Evolutionary conservation across 2,888 invertebrate genomes (phyloP).

Genomic region (Drosophila mayaguana): DNA sequence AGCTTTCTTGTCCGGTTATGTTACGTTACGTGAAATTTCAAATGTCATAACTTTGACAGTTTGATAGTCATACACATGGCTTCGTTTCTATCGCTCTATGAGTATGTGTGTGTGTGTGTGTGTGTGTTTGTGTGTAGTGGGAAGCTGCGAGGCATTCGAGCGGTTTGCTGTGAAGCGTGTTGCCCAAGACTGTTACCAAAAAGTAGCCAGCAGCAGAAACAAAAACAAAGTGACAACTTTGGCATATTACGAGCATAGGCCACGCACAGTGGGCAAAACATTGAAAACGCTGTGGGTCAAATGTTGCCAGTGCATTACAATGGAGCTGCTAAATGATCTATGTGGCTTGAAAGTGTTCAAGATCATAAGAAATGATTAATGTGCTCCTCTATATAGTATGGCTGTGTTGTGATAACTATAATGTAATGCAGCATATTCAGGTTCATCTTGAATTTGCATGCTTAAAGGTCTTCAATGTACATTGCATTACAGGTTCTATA

Average conservation of each 20-base stretch:
- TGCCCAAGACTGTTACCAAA: conserved; percentile 65
- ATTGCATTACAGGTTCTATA: no score
- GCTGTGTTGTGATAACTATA: no score
- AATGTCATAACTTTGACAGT: conserved; percentile 81
- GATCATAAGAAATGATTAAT: no score
- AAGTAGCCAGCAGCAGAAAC: conserved; percentile 59
- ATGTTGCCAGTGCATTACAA: background rate
- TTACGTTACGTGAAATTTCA: conserved; percentile 80
- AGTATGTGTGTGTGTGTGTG: conserved; percentile 1
- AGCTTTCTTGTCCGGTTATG: conserved; percentile 76
- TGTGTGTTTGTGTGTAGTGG: conserved; percentile 25
- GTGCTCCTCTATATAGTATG: no score
- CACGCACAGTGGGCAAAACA: conserved; percentile 42
- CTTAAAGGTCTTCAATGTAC: no score
- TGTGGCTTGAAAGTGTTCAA: background rate
- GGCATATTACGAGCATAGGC: conserved; percentile 35
- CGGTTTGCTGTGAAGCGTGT: conserved; percentile 45
- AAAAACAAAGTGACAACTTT: conserved; percentile 66
- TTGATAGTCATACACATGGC: conserved; percentile 64
- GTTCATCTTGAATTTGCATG: no score
- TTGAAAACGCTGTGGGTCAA: background rate
- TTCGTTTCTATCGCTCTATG: background rate
- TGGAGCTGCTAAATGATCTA: background rate
- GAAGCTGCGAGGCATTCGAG: conserved; percentile 47
- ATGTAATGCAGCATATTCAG: no score